Percentiles rank a stretch among this genome's conserved stretches.
These are phyloP conservation scores for Dynastes maya DNA, from an alignment of 2,888 invertebrate species.

Conservation along the genomic window DNA sequence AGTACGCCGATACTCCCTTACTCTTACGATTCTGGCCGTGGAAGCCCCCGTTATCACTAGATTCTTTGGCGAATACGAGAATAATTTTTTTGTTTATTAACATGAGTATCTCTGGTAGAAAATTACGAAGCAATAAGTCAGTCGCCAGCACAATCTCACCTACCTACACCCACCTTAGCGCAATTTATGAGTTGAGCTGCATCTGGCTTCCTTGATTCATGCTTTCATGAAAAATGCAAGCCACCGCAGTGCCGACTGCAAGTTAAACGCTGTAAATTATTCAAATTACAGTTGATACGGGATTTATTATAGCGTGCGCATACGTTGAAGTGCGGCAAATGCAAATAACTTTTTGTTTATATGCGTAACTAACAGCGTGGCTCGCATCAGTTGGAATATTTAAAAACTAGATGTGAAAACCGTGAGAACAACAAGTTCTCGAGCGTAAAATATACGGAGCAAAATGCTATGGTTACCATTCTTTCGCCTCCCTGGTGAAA, in stretches of 20 bases:
- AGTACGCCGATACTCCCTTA: too few species aligned
- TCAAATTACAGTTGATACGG: slow-evolving; percentile 16
- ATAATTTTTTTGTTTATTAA: not conserved
- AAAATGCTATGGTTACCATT: not conserved
- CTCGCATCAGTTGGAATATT: not conserved
- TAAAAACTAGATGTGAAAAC: not conserved
- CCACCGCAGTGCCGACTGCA: not conserved
- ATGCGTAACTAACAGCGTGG: not conserved
- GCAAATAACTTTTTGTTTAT: not conserved
- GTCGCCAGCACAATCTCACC: slow-evolving; percentile 11
- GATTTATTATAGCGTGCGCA: not conserved
- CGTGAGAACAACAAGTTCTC: slow-evolving; percentile 1
- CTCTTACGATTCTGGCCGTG: too few species aligned
- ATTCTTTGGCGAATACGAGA: too few species aligned
- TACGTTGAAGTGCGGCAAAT: not conserved
- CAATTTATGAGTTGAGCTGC: slow-evolving; percentile 30
- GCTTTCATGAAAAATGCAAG: slow-evolving; percentile 16
- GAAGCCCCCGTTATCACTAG: too few species aligned
- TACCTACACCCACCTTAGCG: not conserved
- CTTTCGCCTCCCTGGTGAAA: slow-evolving; percentile 19
- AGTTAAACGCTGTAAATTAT: slow-evolving; percentile 19
- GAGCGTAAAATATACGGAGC: not conserved
- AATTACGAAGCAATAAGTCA: slow-evolving; percentile 25
- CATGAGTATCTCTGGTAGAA: not conserved
- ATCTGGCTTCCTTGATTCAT: slow-evolving; percentile 35